phyloP scores from a whole-genome alignment of 2,888 invertebrate genomes.

The Myopa tessellatipennis region DNA sequence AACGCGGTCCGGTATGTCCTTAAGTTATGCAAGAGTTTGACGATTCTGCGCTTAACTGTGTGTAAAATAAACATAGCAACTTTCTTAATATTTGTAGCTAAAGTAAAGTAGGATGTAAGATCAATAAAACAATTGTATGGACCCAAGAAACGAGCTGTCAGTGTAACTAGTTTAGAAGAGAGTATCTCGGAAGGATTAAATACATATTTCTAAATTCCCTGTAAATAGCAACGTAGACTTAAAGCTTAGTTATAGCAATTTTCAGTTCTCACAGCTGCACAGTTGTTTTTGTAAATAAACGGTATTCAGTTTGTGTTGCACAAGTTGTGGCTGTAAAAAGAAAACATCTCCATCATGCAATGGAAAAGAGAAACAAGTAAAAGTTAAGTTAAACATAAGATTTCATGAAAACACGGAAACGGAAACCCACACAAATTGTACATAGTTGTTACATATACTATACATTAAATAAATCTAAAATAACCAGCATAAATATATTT shows the following conservation, averaged over 20 bases:
- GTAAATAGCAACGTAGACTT: slow-evolving; percentile 32
- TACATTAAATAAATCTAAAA: slow-evolving; percentile 16
- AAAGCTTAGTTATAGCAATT: neutral
- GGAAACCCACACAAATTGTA: slow-evolving; percentile 21
- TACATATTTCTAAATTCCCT: neutral
- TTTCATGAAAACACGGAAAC: neutral
- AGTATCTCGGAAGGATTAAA: too few species aligned
- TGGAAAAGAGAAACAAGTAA: too few species aligned
- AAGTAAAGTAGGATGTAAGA: slow-evolving; percentile 6
- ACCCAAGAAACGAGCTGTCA: slow-evolving; percentile 39
- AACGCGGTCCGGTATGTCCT: slow-evolving; percentile 14
- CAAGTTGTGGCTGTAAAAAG: slow-evolving; percentile 30
- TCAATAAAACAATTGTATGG: slow-evolving; percentile 31
- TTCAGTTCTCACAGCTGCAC: neutral
- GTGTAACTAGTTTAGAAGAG: slow-evolving; percentile 36
- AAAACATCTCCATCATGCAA: too few species aligned
- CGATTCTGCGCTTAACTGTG: slow-evolving; percentile 30
- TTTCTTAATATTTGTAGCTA: slow-evolving; percentile 26
- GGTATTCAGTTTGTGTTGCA: neutral
- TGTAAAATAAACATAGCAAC: slow-evolving; percentile 34
- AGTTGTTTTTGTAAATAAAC: slow-evolving; percentile 25
- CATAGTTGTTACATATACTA: slow-evolving; percentile 22
- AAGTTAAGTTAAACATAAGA: neutral
- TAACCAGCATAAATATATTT: slow-evolving; percentile 23
- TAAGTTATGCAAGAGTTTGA: slow-evolving; percentile 28